phyloP scores from a whole-genome alignment of 2,113 vertebrate genomes.

The Gymnogyps californianus region DNA sequence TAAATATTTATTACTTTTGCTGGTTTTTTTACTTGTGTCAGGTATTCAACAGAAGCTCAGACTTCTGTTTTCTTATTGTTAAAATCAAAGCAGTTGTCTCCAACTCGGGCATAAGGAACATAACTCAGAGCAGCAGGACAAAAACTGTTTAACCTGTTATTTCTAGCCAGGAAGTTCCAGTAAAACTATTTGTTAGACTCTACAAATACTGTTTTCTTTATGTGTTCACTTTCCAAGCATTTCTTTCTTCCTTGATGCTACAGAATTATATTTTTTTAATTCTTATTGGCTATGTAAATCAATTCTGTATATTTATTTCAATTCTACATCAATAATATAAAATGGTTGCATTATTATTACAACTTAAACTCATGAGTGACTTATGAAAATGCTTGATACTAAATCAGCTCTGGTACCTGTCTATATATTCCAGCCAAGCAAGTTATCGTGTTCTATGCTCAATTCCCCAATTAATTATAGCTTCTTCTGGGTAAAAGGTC shows the following conservation, averaged over 20 bases:
- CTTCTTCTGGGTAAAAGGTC: background rate
- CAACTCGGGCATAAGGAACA: background rate
- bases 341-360: background rate
- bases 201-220: background rate
- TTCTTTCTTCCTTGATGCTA: background rate
- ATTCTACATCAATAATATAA: background rate
- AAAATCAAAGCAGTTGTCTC: background rate
- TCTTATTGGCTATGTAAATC: background rate
- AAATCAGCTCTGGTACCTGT: background rate
- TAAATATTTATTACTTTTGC: background rate
- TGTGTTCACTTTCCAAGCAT: background rate
- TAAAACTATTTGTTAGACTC: background rate
- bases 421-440: background rate
- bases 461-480: background rate
- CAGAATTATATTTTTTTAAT: background rate
- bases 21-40: background rate
- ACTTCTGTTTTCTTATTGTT: background rate
- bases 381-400: background rate
- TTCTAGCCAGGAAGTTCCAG: background rate
- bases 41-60: background rate
- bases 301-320: background rate
- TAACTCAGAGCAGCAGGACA: background rate
- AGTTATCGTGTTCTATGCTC: background rate
- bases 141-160: background rate
- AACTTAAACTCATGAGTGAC: background rate